These are phyloP conservation scores for Prochilodus magdalenae DNA, from an alignment of 2,113 vertebrate genomes.

Conservation along the genomic window DNA sequence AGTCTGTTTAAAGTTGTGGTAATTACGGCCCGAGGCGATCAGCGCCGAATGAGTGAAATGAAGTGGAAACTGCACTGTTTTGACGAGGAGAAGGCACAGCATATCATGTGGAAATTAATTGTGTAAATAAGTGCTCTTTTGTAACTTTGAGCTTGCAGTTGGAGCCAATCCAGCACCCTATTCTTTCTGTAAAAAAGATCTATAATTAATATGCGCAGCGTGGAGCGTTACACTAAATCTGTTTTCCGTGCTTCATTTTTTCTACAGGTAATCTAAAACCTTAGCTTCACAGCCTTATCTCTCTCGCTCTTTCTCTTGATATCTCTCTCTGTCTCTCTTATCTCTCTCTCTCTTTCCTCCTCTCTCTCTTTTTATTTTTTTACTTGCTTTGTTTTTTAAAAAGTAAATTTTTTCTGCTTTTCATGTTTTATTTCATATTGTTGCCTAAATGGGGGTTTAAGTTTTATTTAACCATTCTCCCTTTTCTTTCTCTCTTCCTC, in stretches of 20 bases:
- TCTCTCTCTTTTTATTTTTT: neutral
- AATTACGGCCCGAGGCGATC: conserved; percentile 68
- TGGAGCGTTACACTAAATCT: neutral
- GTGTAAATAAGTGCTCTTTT: conserved; percentile 60
- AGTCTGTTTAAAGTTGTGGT: conserved; percentile 68
- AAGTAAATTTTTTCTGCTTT: neutral
- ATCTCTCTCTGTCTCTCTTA: neutral
- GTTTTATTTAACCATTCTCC: no score
- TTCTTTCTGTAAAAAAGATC: conserved; percentile 35
- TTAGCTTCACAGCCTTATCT: neutral
- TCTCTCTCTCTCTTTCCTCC: neutral
- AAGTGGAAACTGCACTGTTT: conserved; percentile 52
- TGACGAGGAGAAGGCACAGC: conserved; percentile 45
- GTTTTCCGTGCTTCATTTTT: neutral
- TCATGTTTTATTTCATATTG: no score
- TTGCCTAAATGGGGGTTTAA: no score
- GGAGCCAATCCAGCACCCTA: conserved; percentile 24
- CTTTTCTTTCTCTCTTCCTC: neutral
- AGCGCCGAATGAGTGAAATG: conserved; percentile 57
- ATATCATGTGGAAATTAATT: conserved; percentile 65
- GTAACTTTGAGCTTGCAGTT: conserved; percentile 29
- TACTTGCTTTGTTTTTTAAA: neutral
- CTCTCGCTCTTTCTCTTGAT: neutral
- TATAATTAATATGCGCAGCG: neutral
- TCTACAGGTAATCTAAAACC: neutral